A percentile compares a stretch with the other conserved stretches of the same genome.
Conservation (phyloP, 1,140 invertebrate genomes). For the Oryctes rhinoceros region DNA sequence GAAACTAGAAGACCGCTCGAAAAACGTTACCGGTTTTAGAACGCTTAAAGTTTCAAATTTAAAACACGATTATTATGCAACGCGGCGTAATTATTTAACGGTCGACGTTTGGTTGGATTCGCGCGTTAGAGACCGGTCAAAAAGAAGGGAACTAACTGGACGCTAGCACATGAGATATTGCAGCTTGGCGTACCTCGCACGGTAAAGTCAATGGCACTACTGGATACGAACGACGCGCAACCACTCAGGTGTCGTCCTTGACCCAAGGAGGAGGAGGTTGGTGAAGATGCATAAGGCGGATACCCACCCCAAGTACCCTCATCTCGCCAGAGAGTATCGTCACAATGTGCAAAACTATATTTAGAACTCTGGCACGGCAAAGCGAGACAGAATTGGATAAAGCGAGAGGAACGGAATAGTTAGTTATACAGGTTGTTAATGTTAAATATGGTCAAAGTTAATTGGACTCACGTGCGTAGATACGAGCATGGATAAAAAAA, state of each 20-base stretch:
- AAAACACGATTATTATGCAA: no score
- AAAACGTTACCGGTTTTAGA: no score
- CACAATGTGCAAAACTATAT: neutral
- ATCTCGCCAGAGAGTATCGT: neutral
- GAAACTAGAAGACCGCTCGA: no score
- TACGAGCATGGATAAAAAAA: no score
- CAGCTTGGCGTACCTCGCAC: neutral
- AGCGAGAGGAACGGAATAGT: no score
- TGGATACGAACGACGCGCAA: slow-evolving; percentile 6
- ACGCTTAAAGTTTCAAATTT: no score
- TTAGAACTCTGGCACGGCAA: neutral
- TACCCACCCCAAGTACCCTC: slow-evolving; percentile 13
- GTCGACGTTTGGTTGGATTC: no score
- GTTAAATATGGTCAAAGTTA: no score
- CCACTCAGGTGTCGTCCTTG: slow-evolving; percentile 20
- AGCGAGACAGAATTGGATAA: neutral
- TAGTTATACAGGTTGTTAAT: no score
- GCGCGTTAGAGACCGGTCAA: neutral
- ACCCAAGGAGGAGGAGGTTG: slow-evolving; percentile 1
- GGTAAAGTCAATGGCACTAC: slow-evolving; percentile 7
- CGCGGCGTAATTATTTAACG: no score
- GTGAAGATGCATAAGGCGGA: slow-evolving; percentile 8
- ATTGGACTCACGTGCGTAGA: no score
- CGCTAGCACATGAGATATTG: neutral
- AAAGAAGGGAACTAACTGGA: neutral